Conservation (phyloP, 2,888 invertebrate genomes). For the Lysandra bellargus region DNA sequence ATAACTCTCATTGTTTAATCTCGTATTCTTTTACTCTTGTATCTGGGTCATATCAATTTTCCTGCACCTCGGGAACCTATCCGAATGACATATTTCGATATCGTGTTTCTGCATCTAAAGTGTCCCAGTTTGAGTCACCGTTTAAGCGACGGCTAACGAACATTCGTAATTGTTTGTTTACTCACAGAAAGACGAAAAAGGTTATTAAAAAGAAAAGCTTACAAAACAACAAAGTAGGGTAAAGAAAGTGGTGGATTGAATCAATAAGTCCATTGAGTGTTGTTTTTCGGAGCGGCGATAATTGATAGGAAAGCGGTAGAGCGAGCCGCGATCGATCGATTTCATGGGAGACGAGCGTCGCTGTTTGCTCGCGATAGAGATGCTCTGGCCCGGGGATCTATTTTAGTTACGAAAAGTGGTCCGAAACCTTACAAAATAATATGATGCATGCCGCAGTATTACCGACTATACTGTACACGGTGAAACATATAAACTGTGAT, state of each 20-base stretch:
- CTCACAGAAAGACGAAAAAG: not conserved
- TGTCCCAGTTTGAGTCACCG: not conserved
- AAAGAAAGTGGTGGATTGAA: constrained; percentile 40
- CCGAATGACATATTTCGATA: not conserved
- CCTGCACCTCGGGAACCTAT: not conserved
- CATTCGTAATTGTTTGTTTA: not conserved
- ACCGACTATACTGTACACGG: too few relatives aligned
- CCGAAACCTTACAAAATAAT: not conserved
- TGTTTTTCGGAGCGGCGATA: constrained; percentile 56
- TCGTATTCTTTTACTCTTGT: not conserved
- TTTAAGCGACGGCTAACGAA: not conserved
- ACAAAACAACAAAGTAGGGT: not conserved
- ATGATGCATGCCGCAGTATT: too few relatives aligned
- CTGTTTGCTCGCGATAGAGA: not conserved
- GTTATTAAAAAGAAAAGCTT: not conserved
- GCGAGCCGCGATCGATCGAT: constrained; percentile 58
- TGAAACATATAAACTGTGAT: too few relatives aligned
- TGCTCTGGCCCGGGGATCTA: not conserved
- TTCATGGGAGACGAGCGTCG: constrained; percentile 51
- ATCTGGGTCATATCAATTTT: constrained; percentile 7
- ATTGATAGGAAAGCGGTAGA: constrained; percentile 55
- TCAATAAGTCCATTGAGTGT: constrained; percentile 45
- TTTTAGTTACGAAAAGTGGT: not conserved
- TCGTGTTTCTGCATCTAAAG: constrained; percentile 1
- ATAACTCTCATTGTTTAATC: not conserved